Conservation (phyloP, 2,797 vertebrate species). For the Chaetodon trifasciatus region DNA sequence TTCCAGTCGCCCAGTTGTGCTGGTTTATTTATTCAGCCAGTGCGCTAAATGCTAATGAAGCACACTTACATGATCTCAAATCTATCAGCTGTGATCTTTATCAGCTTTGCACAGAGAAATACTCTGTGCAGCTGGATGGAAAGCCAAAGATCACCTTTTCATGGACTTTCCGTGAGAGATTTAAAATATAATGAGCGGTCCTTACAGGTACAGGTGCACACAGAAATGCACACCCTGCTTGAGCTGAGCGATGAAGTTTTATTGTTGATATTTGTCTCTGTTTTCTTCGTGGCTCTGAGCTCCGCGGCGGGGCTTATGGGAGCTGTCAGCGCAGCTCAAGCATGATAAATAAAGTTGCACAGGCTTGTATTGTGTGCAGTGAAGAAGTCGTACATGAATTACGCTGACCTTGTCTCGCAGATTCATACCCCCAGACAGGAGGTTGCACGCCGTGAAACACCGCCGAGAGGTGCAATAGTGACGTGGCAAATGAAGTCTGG, state of each 20-base stretch:
- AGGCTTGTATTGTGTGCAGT: conserved; percentile 33
- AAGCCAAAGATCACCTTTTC: conserved; percentile 45
- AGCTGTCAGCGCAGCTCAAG: conserved; percentile 59
- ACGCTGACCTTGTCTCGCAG: conserved; percentile 57
- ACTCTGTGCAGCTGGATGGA: conserved; percentile 8
- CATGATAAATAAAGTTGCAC: conserved; percentile 68
- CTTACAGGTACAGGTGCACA: background rate
- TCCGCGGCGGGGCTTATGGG: conserved; percentile 37
- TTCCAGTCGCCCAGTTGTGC: background rate
- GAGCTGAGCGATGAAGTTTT: conserved; percentile 39
- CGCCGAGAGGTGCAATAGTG: background rate
- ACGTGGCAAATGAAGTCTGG: conserved; percentile 29
- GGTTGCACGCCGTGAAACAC: conserved; percentile 12
- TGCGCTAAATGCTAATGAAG: conserved; percentile 38
- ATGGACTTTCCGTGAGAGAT: conserved; percentile 43
- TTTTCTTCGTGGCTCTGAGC: conserved; percentile 43
- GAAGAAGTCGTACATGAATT: conserved; percentile 54
- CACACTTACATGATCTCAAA: conserved; percentile 20
- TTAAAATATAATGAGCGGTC: conserved; percentile 67
- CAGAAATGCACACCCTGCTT: conserved; percentile 15
- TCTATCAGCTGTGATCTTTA: conserved; percentile 55
- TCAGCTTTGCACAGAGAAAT: conserved; percentile 44
- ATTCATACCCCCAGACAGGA: conserved; percentile 36
- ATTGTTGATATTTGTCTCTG: conserved; percentile 46
- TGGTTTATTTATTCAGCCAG: conserved; percentile 4